Evolutionary conservation across 2,888 invertebrate genomes (phyloP).

Genomic region (Lasioglossum zephyrum): DNA sequence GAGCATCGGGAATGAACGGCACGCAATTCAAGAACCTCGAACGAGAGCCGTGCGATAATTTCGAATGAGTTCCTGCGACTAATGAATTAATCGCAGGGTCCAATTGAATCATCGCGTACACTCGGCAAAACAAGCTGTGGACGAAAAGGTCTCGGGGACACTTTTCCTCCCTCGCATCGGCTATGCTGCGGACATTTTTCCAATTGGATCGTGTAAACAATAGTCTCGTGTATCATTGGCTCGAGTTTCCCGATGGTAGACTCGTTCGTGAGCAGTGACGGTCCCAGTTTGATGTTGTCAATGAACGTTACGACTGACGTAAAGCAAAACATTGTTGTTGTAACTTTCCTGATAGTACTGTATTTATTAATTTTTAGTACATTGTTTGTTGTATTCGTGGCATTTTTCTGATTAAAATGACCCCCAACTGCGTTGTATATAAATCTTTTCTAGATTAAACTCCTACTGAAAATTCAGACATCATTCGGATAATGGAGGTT

Average conservation of each 20-base stretch:
- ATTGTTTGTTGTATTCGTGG: not conserved
- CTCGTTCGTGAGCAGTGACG: not conserved
- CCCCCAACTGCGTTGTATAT: not conserved
- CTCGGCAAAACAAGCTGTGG: not conserved
- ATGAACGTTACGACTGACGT: not conserved
- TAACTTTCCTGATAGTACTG: not conserved
- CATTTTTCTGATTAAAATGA: not conserved
- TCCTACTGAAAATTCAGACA: not conserved
- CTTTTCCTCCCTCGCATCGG: not conserved
- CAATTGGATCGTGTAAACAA: not conserved
- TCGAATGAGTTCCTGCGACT: not conserved
- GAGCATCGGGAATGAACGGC: conserved; percentile 2
- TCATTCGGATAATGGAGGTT: not conserved
- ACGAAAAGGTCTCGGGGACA: not conserved
- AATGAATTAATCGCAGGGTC: not conserved
- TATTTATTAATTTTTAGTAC: not conserved
- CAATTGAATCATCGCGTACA: not conserved
- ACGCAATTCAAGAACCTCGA: not conserved
- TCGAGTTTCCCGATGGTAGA: not conserved
- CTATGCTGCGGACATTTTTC: not conserved
- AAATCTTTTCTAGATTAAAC: not conserved
- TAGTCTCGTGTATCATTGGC: not conserved
- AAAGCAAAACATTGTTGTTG: not conserved
- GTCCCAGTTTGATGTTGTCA: not conserved
- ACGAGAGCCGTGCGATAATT: not conserved